A percentile compares a stretch with the other conserved stretches of the same genome.
phyloP scores from a whole-genome alignment of 2,888 invertebrate species.

The Melanargia galathea region DNA sequence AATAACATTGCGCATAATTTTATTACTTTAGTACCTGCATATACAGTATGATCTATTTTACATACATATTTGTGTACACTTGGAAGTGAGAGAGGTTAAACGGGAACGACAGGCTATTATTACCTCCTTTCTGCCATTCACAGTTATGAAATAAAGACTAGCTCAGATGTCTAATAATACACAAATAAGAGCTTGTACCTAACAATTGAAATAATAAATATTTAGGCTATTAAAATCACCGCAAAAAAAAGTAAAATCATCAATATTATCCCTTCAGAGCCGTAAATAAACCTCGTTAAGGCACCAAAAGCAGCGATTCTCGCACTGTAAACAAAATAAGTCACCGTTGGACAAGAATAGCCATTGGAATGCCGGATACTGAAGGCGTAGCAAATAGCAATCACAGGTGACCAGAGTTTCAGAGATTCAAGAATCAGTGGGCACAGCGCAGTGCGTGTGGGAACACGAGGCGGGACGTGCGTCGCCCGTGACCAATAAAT shows the following conservation, averaged over 20 bases:
- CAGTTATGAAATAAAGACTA: no score
- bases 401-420: conserved; percentile 42
- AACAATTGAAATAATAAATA: not conserved
- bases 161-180: no score
- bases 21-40: no score
- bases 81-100: no score
- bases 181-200: not conserved
- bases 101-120: no score
- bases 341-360: conserved; percentile 68
- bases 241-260: not conserved
- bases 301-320: conserved; percentile 40
- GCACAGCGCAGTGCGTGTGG: conserved; percentile 47
- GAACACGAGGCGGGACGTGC: conserved; percentile 44
- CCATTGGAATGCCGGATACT: conserved; percentile 79
- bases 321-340: conserved; percentile 70
- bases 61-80: no score
- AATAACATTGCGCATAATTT: not conserved
- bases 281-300: conserved; percentile 37
- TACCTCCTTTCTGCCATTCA: no score
- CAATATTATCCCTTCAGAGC: conserved; percentile 5
- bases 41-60: no score
- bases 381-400: conserved; percentile 50
- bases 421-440: conserved; percentile 36
- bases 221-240: not conserved
- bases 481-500: conserved; percentile 46